Percentiles rank a stretch among this genome's conserved stretches.
Evolutionary conservation across 2,888 invertebrate genomes (phyloP).

Genomic region (Lysandra coridon): DNA sequence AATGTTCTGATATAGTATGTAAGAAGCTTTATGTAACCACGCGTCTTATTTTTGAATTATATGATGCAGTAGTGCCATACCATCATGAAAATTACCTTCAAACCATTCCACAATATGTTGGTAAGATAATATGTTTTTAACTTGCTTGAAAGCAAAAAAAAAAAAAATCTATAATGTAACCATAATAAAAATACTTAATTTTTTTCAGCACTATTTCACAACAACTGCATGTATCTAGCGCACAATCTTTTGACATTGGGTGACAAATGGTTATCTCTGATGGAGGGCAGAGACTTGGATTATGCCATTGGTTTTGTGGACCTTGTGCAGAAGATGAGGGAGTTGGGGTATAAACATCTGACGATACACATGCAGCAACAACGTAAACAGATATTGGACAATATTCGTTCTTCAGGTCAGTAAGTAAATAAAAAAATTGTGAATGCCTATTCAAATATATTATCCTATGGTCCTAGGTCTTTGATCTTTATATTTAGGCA

Average conservation of each 20-base stretch:
- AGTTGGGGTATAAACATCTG: slow-evolving; percentile 85
- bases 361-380: slow-evolving; percentile 88
- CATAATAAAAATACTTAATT: neutral
- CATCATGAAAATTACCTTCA: slow-evolving; percentile 89
- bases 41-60: slow-evolving; percentile 87
- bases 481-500: too few species aligned
- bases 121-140: slow-evolving; percentile 63
- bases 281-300: slow-evolving; percentile 77
- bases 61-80: slow-evolving; percentile 87
- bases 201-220: slow-evolving; percentile 89
- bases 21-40: slow-evolving; percentile 85
- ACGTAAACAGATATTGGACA: slow-evolving; percentile 86
- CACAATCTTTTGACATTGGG: slow-evolving; percentile 86
- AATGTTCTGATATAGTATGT: slow-evolving; percentile 82
- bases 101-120: slow-evolving; percentile 93
- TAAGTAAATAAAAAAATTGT: neutral
- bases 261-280: slow-evolving; percentile 83
- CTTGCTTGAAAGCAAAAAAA: neutral
- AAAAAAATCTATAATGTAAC: neutral
- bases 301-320: slow-evolving; percentile 84
- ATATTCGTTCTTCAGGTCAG: slow-evolving; percentile 87
- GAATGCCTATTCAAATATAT: too few species aligned
- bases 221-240: slow-evolving; percentile 94
- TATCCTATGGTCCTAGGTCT: too few species aligned
- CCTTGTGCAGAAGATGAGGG: slow-evolving; percentile 83